Percentiles rank a stretch among this genome's conserved stretches.
These are phyloP conservation scores for Laterallus jamaicensis DNA, from an alignment of 2,113 vertebrate genomes.

Conservation along the genomic window DNA sequence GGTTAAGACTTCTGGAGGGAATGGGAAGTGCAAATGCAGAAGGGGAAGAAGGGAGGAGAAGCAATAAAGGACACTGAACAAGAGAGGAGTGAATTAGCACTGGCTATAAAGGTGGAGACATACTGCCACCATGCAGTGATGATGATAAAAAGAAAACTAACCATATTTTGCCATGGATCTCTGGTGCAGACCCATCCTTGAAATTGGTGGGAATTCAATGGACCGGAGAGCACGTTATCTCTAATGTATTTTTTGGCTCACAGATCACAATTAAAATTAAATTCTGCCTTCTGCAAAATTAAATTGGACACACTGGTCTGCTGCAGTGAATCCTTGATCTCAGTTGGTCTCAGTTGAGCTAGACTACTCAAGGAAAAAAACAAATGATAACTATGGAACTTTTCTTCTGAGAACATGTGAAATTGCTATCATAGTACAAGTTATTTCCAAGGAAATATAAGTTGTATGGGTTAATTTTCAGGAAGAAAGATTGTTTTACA, in stretches of 20 bases:
- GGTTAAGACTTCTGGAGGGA: neutral
- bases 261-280: slow-evolving; percentile 62
- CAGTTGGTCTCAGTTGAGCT: neutral
- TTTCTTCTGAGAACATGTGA: neutral
- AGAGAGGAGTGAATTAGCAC: neutral
- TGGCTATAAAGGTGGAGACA: neutral
- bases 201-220: slow-evolving; percentile 51
- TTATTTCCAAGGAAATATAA: neutral
- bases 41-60: neutral
- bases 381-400: neutral
- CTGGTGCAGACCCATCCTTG: slow-evolving; percentile 45
- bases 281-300: slow-evolving; percentile 58
- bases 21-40: neutral
- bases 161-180: neutral
- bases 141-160: neutral
- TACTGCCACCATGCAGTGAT: slow-evolving; percentile 30
- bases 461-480: neutral
- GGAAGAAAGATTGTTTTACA: neutral
- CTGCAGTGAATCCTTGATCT: slow-evolving; percentile 20
- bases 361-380: neutral
- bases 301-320: slow-evolving; percentile 19
- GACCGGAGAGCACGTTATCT: neutral
- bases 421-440: neutral
- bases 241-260: slow-evolving; percentile 54
- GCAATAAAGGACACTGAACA: neutral